Base-by-base conservation (phyloP, 1,140 invertebrate genomes). In the Sitophilus oryzae region DNA sequence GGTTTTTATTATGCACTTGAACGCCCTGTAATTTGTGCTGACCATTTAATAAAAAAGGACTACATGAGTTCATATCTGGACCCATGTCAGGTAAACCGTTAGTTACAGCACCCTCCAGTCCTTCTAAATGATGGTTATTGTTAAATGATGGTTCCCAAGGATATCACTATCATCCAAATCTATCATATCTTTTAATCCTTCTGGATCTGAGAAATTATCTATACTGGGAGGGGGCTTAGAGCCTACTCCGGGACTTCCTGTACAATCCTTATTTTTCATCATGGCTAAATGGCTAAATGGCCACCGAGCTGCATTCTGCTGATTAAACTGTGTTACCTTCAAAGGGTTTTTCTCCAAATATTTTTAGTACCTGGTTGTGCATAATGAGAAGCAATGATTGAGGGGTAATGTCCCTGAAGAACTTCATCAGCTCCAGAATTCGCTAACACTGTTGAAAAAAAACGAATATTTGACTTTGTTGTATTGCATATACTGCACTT, bases 381-480 rank as follows among this genome's bases (percentile, higher is more conserved):
- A 77, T 89, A 93, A 72, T 97, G 94, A 75, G 89, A 98, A 2
- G 89, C 89, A 57, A 98, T 92, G 58, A 98, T 96, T 11, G 89
- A 91, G 63, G 87, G 83, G 72, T 84, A 94, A 59, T 93, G 86
- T n/a, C 92, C 90, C 60, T 86, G 83, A 52, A 93, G 73, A 14
- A 97, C 93, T 4, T 89, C 82, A 64, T 97, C 93, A 1, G 94
- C 93, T 11, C 91, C 93, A 67, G 93, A 88, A 74, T 98, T 98
- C 0, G 94, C 95, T 68, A 96, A 72, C 59, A 82, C 75, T 0
- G 95, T 97, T 9, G 91, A 93, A 77, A 98, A 8, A 35, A 98
- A 46, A 98, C 94, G 82, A 96, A 98, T 67, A 98, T 93, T 74
- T 97, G 93, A 77, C 89, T 96, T 74, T 96, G 93, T 71, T 96